Percentiles rank a stretch among this genome's conserved stretches.
These are phyloP conservation scores for Aurelia sp. DNA, from an alignment of 30 jellyfish, hydroid and myxozoan species.

Conservation along the genomic window DNA sequence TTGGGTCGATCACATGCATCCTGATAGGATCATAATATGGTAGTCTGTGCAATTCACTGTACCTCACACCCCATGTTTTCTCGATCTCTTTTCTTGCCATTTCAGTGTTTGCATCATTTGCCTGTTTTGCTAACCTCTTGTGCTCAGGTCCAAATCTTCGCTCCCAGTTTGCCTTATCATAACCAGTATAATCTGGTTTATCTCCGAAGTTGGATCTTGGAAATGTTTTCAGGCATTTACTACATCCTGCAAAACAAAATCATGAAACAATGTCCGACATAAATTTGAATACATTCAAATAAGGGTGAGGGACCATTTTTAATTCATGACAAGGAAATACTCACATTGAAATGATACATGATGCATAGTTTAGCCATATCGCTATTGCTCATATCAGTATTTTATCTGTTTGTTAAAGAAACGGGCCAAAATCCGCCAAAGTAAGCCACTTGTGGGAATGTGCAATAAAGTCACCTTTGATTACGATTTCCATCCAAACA, in stretches of 20 bases:
- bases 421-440: too few relatives aligned
- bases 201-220: constrained; percentile 2
- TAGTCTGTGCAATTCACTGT: constrained; percentile 3
- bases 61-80: constrained; percentile 7
- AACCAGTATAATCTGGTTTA: constrained; percentile 11
- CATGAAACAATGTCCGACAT: background rate
- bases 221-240: background rate
- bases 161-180: background rate
- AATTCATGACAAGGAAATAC: too few relatives aligned
- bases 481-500: too few relatives aligned
- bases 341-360: too few relatives aligned
- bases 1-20: constrained; percentile 7
- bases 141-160: constrained; percentile 6
- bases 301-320: too few relatives aligned
- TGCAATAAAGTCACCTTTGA: too few relatives aligned
- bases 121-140: constrained; percentile 2
- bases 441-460: too few relatives aligned
- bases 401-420: too few relatives aligned
- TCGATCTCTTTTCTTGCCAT: background rate
- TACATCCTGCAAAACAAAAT: constrained; percentile 7
- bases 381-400: too few relatives aligned
- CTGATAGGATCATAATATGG: background rate
- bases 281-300: too few relatives aligned
- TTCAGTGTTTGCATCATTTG: constrained; percentile 4
- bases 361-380: too few relatives aligned